Evolutionary conservation across 2,888 invertebrate genomes (phyloP).

Genomic region (Acholoe squamosa): DNA sequence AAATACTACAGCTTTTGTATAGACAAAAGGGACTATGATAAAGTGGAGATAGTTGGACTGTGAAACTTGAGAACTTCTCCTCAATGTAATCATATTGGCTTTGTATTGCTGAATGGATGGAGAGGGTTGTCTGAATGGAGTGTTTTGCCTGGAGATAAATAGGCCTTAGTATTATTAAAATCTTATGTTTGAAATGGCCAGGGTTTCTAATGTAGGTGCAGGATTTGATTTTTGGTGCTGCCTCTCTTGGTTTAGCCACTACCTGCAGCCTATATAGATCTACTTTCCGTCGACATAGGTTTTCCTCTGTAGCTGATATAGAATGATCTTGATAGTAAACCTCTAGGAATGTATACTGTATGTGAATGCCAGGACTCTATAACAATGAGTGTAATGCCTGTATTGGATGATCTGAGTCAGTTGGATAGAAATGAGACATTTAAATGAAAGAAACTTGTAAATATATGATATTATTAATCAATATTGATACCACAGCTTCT

Average conservation of each 20-base stretch:
- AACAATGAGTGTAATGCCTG: neutral
- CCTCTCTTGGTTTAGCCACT: neutral
- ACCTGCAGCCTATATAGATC: neutral
- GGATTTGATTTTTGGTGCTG: slow-evolving; percentile 35
- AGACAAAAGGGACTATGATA: neutral
- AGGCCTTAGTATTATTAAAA: neutral
- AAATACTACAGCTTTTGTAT: neutral
- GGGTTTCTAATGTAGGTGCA: slow-evolving; percentile 17
- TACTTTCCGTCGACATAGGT: slow-evolving; percentile 14
- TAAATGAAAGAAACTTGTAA: neutral
- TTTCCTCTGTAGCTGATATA: slow-evolving; percentile 35
- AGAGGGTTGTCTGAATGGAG: neutral
- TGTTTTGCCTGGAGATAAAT: neutral
- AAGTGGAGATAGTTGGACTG: slow-evolving; percentile 18
- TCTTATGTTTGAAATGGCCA: neutral
- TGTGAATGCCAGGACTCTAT: slow-evolving; percentile 32
- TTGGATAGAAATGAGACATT: neutral
- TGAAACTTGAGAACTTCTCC: slow-evolving; percentile 15
- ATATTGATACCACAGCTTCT: slow-evolving; percentile 42
- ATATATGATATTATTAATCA: neutral
- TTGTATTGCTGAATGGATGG: slow-evolving; percentile 11
- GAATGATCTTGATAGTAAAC: neutral
- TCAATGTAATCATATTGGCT: neutral
- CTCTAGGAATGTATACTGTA: neutral
- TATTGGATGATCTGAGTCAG: neutral